Evolutionary conservation across 2,888 invertebrate genomes (phyloP), one percentile per base, ranked within the genome.

Genomic region (Eupelmus urozonus): DNA sequence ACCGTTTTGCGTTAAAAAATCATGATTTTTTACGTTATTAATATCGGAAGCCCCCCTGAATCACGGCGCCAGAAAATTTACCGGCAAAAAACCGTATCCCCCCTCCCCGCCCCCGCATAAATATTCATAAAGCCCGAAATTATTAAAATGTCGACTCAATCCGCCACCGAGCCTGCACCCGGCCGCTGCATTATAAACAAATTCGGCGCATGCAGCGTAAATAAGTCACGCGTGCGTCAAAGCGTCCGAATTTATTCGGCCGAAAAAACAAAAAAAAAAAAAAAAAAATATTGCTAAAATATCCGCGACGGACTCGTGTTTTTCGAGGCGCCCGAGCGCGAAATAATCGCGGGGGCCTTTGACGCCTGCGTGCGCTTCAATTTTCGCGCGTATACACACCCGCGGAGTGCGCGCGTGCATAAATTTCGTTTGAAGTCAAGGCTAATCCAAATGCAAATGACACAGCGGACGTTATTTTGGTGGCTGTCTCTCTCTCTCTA

Each of bases 381-480:
- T 71, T 71, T 70, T 34, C 51, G 18, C 62, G n/a, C 66, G 20
- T 45, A 13, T 53, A 13, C 16, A 13, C 16, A 20, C 7, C n/a
- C 2, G n/a, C n/a, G 53, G 5, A 23, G 4, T 45, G 49, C 25
- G 25, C 18, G 73, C 29, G 75, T 45, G 76, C 71, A 78, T 78
- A 73, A 78, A 78, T 78, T 73, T 62, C 67, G 78, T 78, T 78
- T 78, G 78, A 78, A 55, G 73, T 59, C 73, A 49, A 67, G 57
- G 78, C 67, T 72, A 70, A 78, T 78, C 63, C 74, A 29, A 55
- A 78, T 78, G 74, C 78, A 78, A 78, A 78, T 78, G 74, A 65
- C 65, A 70, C 34, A n/a, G n/a, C n/a, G n/a, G n/a, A 42, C 73
- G 73, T 57, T 73, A 73, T 78, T 78, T 67, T 55, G 66, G 18